Percentiles rank a stretch among this genome's conserved stretches.
Conservation (phyloP, 2,113 vertebrate species). For the Ancistrus triradiatus region DNA sequence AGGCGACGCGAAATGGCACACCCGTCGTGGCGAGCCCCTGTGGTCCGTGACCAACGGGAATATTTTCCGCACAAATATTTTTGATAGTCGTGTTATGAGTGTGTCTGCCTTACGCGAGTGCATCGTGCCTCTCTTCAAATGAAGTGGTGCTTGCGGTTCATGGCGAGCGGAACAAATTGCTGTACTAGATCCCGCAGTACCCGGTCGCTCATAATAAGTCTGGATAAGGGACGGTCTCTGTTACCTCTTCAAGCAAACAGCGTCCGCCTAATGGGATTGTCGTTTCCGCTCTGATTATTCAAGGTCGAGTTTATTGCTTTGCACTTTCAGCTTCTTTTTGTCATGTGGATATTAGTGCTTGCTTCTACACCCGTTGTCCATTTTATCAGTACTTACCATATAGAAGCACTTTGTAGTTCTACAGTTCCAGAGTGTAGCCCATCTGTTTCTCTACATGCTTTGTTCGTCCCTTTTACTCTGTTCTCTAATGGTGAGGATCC, state of each 20-base stretch:
- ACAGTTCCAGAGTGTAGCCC: too few relatives aligned
- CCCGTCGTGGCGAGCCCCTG: too few relatives aligned
- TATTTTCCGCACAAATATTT: background rate
- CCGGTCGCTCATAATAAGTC: conserved; percentile 12
- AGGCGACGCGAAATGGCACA: too few relatives aligned
- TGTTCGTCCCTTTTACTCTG: too few relatives aligned
- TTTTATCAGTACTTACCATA: too few relatives aligned
- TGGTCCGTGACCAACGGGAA: too few relatives aligned
- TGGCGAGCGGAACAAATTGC: conserved; percentile 22
- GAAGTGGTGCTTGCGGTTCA: background rate
- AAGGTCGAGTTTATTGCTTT: conserved; percentile 17
- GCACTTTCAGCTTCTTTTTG: too few relatives aligned
- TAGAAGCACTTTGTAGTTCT: too few relatives aligned
- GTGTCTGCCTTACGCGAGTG: background rate
- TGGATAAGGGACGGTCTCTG: background rate
- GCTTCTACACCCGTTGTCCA: too few relatives aligned
- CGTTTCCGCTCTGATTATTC: background rate
- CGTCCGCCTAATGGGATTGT: conserved; percentile 12
- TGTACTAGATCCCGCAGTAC: conserved; percentile 21
- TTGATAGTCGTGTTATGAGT: background rate
- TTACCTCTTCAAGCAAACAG: conserved; percentile 2
- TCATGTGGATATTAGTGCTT: too few relatives aligned
- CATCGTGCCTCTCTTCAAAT: background rate
- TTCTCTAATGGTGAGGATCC: too few relatives aligned
- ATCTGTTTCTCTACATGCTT: too few relatives aligned